phyloP scores from a whole-genome alignment of 2,888 invertebrate species.

The Meiosimyza decipiens region DNA sequence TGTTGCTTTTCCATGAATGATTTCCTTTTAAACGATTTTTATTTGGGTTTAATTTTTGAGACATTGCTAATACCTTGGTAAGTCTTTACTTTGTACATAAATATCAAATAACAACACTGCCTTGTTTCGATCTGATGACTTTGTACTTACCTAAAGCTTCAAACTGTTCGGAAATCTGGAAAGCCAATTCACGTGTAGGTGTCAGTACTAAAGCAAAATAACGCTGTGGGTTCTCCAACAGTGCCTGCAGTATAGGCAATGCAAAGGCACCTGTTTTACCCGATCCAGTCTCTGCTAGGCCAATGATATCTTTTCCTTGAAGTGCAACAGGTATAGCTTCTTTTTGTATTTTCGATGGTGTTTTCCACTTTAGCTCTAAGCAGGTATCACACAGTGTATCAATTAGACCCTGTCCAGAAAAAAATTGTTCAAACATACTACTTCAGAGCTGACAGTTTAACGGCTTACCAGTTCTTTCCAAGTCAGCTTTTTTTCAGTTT shows the following conservation, averaged over 20 bases:
- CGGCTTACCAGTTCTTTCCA: slow-evolving; percentile 74
- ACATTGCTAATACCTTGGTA: too few relatives aligned
- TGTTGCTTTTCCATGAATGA: slow-evolving; percentile 33
- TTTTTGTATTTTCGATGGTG: slow-evolving; percentile 93
- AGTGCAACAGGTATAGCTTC: slow-evolving; percentile 94
- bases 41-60: too few relatives aligned
- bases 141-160: slow-evolving; percentile 85
- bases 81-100: neutral
- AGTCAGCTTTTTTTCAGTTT: slow-evolving; percentile 4
- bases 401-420: slow-evolving; percentile 79
- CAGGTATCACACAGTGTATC: slow-evolving; percentile 94
- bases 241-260: slow-evolving; percentile 90
- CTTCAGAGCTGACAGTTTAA: neutral
- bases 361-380: slow-evolving; percentile 91
- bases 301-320: slow-evolving; percentile 78
- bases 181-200: slow-evolving; percentile 97
- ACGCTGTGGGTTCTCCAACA: slow-evolving; percentile 91
- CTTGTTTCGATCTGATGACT: neutral
- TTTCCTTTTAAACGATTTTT: slow-evolving; percentile 31
- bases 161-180: slow-evolving; percentile 98
- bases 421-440: slow-evolving; percentile 34
- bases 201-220: slow-evolving; percentile 94
- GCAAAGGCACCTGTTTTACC: slow-evolving; percentile 98
- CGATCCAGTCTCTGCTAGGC: slow-evolving; percentile 81
- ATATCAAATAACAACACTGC: neutral